A percentile compares a stretch with the other conserved stretches of the same genome.
These are phyloP conservation scores for Phymorhynchus buccinoides DNA, from an alignment of 1,140 invertebrate genomes.

Conservation along the genomic window DNA sequence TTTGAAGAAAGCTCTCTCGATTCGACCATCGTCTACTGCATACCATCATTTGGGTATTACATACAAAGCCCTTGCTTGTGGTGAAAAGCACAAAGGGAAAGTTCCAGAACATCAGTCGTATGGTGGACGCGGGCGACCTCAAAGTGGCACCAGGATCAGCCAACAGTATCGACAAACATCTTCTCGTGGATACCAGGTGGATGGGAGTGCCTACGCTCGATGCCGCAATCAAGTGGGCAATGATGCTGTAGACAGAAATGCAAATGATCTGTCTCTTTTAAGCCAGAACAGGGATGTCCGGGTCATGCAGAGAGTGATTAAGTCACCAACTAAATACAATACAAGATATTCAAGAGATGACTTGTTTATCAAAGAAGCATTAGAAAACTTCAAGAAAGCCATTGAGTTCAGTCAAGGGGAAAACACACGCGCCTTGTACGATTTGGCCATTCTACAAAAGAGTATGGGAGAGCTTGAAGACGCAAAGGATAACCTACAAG, in stretches of 20 bases:
- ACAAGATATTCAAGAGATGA: background rate
- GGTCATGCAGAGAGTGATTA: background rate
- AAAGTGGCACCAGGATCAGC: background rate
- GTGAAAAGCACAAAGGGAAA: background rate
- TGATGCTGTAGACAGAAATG: background rate
- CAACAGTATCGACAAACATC: background rate
- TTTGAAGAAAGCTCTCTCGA: background rate
- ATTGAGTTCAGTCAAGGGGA: background rate
- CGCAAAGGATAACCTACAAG: background rate
- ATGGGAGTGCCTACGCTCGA: background rate
- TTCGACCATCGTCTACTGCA: background rate
- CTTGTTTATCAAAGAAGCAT: background rate
- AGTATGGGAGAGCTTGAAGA: background rate
- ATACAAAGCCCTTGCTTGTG: background rate
- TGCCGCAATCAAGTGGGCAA: background rate
- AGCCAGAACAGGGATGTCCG: background rate
- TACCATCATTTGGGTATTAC: conserved; percentile 22
- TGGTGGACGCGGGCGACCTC: background rate
- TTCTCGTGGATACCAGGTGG: background rate
- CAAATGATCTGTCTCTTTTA: background rate
- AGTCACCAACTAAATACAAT: background rate
- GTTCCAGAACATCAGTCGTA: too few relatives aligned
- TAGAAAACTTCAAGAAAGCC: conserved; percentile 3
- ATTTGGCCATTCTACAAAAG: background rate
- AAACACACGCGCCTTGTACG: background rate